Conservation (phyloP, 2,797 vertebrate genomes). For the Pseudotriccus pelzelni region DNA sequence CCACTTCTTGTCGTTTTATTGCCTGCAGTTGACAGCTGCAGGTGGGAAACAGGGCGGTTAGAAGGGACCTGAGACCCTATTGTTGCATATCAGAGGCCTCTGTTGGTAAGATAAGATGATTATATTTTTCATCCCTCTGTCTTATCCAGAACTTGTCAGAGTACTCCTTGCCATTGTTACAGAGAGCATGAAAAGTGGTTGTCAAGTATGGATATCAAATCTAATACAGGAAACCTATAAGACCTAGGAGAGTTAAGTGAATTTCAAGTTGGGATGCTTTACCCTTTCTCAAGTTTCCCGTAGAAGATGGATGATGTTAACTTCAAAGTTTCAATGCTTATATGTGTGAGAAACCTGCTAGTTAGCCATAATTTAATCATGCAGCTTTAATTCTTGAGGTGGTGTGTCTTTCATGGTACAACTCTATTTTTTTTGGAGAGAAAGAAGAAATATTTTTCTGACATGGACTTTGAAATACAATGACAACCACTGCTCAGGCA, state of each 20-base stretch:
- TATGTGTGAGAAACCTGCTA: not conserved
- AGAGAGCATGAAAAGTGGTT: not conserved
- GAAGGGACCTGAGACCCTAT: not conserved
- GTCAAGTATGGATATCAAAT: not conserved
- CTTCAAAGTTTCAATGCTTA: not conserved
- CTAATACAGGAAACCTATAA: not conserved
- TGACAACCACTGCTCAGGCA: not conserved
- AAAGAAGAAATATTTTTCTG: not conserved
- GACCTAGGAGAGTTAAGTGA: not conserved
- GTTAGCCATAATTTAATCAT: not conserved
- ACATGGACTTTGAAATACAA: not conserved
- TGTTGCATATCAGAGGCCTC: not conserved
- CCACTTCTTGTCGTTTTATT: not conserved
- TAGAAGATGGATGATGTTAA: not conserved
- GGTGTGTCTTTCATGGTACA: not conserved
- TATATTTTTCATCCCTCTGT: not conserved
- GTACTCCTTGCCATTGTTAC: not conserved
- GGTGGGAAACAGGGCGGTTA: not conserved
- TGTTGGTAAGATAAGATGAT: not conserved
- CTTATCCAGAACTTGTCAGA: not conserved
- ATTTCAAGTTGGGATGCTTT: not conserved
- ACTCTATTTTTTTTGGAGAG: not conserved
- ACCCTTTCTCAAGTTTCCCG: not conserved
- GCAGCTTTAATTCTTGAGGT: not conserved
- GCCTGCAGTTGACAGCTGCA: slow-evolving; percentile 24